Evolutionary conservation across 1,140 invertebrate genomes (phyloP), one percentile per base, ranked within the genome.

Genomic region (Meloidogyne chitwoodi): DNA sequence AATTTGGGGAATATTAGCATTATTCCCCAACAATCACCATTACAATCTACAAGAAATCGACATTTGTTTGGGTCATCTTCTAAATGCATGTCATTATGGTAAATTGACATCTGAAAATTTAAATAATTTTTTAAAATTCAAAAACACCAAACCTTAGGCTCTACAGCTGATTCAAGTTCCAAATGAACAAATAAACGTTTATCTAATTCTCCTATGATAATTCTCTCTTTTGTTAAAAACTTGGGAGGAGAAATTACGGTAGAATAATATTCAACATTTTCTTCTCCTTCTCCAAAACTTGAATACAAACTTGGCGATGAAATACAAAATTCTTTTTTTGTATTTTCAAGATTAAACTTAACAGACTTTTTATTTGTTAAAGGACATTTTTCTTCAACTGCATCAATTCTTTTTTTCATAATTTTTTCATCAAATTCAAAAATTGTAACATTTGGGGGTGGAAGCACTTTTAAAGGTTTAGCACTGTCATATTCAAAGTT

Each of bases 91-190:
- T 71, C 64, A 38, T 71, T 71, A 34, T 76, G 44, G 24, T 76
- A 76, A 14, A 76, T 71, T 31, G 75, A 76, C 75, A 76, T 71
- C 75, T 76, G 56, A 63, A 64, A 5, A 8, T n/a, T 14, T 26
- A 64, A n/a, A 27, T 44, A 63, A 72, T 29, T 71, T 16, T 4
- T n/a, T n/a, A 8, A 71, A 6, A 70, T n/a, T n/a, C 3, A 56
- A n/a, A 14, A 24, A 24, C n/a, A 31, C 22, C 12, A 2, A 34
- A 74, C 74, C 68, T 76, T 56, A 48, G 74, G 38, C 44, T 77
- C 76, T 24, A 66, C 27, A 22, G 74, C 31, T 24, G 44, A 64
- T 6, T 29, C 19, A 5, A 63, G 19, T 19, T 29, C 48, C 24
- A 63, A 34, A n/a, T 76, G 41, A 44, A 64, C 44, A 16, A 64